Percentiles rank a stretch among this genome's conserved stretches.
Evolutionary conservation across 2,797 vertebrate genomes (phyloP).

Genomic region (Hydrocynus forskahlii): DNA sequence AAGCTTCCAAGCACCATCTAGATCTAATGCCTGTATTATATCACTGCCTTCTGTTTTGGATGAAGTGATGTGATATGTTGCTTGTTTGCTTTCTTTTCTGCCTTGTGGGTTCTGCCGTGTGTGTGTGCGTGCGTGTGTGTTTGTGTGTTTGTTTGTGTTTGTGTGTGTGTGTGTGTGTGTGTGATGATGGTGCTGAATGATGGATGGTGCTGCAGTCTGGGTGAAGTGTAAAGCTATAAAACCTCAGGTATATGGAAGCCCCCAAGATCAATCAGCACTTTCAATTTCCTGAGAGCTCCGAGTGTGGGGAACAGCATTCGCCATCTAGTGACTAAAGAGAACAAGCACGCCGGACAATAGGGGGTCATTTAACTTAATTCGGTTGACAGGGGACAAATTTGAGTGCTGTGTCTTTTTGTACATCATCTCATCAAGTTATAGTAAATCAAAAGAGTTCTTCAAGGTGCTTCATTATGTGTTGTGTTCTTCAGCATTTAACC

Average conservation of each 20-base stretch:
- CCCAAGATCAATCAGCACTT: slow-evolving; percentile 54
- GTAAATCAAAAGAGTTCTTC: too few species aligned
- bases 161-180: too few species aligned
- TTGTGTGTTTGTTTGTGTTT: too few species aligned
- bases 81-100: slow-evolving; percentile 23
- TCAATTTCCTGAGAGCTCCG: slow-evolving; percentile 55
- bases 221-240: slow-evolving; percentile 50
- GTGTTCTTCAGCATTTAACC: too few species aligned
- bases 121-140: neutral
- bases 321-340: slow-evolving; percentile 5
- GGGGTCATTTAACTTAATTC: slow-evolving; percentile 24
- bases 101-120: neutral
- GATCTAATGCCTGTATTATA: neutral
- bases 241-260: slow-evolving; percentile 50
- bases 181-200: slow-evolving; percentile 17
- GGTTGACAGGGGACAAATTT: neutral
- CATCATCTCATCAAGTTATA: neutral
- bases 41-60: neutral
- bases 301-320: slow-evolving; percentile 35
- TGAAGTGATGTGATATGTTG: slow-evolving; percentile 1
- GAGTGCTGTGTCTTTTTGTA: neutral
- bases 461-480: too few species aligned
- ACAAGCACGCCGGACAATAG: neutral
- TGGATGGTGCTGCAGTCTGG: slow-evolving; percentile 36
- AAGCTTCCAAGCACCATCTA: neutral